These are phyloP conservation scores for Trachythela sp. DNA, from an alignment of 64 coral and sea anemone species.

Conservation along the genomic window DNA sequence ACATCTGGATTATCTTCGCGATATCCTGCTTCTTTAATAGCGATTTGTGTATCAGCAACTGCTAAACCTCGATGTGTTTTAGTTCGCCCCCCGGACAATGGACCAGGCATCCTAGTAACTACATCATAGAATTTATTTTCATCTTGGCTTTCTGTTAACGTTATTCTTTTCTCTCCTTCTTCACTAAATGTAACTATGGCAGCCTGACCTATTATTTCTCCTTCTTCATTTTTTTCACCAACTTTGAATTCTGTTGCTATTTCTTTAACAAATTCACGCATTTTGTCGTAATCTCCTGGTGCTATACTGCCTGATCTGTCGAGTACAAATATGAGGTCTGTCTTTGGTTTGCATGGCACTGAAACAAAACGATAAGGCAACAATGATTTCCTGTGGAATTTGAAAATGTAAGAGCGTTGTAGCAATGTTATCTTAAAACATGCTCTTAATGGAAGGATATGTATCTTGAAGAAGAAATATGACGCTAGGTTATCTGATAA, in stretches of 20 bases:
- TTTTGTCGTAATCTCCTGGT: not conserved
- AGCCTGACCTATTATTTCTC: constrained; percentile 25
- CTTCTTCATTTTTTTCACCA: constrained; percentile 35
- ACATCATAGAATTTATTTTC: not conserved
- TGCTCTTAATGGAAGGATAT: too few relatives aligned
- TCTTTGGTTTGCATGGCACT: not conserved
- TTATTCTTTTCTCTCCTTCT: constrained; percentile 15
- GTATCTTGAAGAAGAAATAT: too few relatives aligned
- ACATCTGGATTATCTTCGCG: constrained; percentile 39
- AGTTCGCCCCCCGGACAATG: not conserved
- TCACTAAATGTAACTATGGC: constrained; percentile 44
- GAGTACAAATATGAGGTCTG: not conserved
- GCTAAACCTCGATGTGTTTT: constrained; percentile 27
- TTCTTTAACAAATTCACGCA: constrained; percentile 32
- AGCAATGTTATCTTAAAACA: too few relatives aligned
- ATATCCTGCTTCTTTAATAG: constrained; percentile 32
- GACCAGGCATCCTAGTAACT: not conserved
- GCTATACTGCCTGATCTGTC: constrained; percentile 16
- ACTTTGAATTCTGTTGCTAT: constrained; percentile 20
- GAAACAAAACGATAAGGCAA: not conserved
- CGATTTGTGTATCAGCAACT: constrained; percentile 16
- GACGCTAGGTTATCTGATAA: too few relatives aligned
- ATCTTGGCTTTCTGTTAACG: constrained; percentile 27
- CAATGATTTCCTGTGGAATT: too few relatives aligned
- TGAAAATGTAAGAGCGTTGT: too few relatives aligned